phyloP scores from a whole-genome alignment of 1,140 invertebrate genomes.

The Pogonomyrmex californicus region DNA sequence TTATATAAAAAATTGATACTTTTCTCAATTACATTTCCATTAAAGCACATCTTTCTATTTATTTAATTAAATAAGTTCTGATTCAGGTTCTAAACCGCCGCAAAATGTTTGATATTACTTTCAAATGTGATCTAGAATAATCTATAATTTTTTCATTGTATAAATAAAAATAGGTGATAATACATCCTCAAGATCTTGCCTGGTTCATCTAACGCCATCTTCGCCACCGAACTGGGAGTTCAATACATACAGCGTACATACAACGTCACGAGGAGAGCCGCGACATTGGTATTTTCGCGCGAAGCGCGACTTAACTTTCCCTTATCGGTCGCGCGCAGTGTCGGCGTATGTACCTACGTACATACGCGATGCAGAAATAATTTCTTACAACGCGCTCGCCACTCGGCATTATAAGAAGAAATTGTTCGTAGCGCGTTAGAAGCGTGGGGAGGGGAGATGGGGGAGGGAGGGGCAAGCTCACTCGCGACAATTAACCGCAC shows the following conservation, averaged over 20 bases:
- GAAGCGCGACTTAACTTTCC: conserved; percentile 8
- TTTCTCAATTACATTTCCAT: too few species aligned
- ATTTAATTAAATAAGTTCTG: too few species aligned
- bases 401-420: background rate
- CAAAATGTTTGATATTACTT: too few species aligned
- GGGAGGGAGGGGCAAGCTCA: too few species aligned
- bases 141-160: too few species aligned
- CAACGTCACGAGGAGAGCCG: background rate
- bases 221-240: background rate
- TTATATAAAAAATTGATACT: too few species aligned
- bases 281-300: conserved; percentile 14
- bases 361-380: background rate
- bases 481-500: background rate
- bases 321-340: background rate
- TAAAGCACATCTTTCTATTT: too few species aligned
- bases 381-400: background rate
- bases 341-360: background rate
- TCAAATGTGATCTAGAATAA: too few species aligned
- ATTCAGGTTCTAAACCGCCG: too few species aligned
- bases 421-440: background rate
- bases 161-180: too few species aligned
- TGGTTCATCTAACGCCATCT: background rate
- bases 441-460: too few species aligned
- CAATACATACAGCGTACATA: background rate
- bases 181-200: too few species aligned